These are phyloP conservation scores for Siniperca knerii DNA, from an alignment of 2,113 vertebrate genomes.

Conservation along the genomic window DNA sequence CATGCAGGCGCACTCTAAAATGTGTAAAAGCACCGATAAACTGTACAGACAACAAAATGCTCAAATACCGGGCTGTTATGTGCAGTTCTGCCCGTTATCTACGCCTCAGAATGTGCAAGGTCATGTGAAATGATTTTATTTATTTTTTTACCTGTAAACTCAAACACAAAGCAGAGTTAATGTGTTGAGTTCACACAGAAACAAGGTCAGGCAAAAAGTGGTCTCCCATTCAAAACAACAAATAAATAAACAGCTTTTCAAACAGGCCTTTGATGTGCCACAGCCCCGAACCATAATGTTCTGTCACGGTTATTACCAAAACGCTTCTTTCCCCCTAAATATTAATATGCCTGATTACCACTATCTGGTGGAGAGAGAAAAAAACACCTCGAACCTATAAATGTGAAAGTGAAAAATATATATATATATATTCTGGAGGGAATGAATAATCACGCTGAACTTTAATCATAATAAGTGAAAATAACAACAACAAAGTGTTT, in stretches of 20 bases:
- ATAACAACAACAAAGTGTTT: conserved; percentile 55
- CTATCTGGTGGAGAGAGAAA: conserved; percentile 28
- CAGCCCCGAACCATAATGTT: conserved; percentile 50
- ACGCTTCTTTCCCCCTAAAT: conserved; percentile 42
- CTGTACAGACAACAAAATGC: conserved; percentile 19
- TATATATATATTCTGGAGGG: conserved; percentile 25
- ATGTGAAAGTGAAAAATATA: conserved; percentile 18
- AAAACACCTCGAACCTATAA: conserved; percentile 12
- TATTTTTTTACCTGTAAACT: conserved; percentile 42
- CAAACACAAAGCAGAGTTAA: conserved; percentile 65
- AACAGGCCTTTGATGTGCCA: conserved; percentile 66
- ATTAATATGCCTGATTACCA: conserved; percentile 61
- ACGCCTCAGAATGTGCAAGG: conserved; percentile 57
- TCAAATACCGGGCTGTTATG: conserved; percentile 28
- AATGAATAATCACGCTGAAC: conserved; percentile 42
- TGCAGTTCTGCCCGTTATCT: conserved; percentile 31
- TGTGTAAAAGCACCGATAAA: conserved; percentile 42
- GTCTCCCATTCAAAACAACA: conserved; percentile 55
- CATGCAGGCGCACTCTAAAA: conserved; percentile 28
- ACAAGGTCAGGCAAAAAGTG: conserved; percentile 65
- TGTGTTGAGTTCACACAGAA: conserved; percentile 62
- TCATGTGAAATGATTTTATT: conserved; percentile 33
- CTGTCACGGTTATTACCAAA: conserved; percentile 58
- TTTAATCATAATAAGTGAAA: conserved; percentile 50
- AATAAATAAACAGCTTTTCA: conserved; percentile 66